phyloP scores from a whole-genome alignment of 2,797 vertebrate genomes.

The Poeciliopsis infans region DNA sequence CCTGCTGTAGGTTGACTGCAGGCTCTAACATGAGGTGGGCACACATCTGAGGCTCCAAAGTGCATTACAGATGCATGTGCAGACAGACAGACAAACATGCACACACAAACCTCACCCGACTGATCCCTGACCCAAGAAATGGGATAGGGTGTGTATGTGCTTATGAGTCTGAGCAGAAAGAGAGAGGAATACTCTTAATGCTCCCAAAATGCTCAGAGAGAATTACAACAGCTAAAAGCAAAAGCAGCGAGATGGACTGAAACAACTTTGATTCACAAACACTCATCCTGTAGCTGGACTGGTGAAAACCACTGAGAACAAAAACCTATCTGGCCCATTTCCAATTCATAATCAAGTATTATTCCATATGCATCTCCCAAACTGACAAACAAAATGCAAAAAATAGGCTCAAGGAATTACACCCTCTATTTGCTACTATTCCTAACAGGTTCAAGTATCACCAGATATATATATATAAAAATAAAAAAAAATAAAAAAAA shows the following conservation, averaged over 20 bases:
- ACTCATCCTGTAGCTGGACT: neutral
- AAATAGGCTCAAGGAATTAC: neutral
- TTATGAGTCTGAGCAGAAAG: constrained; percentile 21
- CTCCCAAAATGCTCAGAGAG: constrained; percentile 72
- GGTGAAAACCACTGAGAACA: constrained; percentile 13
- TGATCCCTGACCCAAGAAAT: constrained; percentile 74
- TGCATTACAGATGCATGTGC: constrained; percentile 57
- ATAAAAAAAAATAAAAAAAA: neutral
- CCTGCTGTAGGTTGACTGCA: constrained; percentile 76
- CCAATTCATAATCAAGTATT: neutral
- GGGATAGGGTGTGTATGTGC: constrained; percentile 25
- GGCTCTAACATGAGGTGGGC: constrained; percentile 77
- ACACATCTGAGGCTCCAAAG: constrained; percentile 76
- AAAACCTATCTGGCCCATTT: neutral
- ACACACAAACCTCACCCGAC: constrained; percentile 64
- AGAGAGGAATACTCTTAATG: constrained; percentile 24
- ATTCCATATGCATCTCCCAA: neutral
- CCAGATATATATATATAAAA: neutral
- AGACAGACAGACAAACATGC: constrained; percentile 1
- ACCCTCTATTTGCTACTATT: neutral
- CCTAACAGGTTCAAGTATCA: neutral
- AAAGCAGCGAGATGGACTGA: constrained; percentile 32
- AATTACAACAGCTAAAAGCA: constrained; percentile 63
- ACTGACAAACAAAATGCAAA: neutral
- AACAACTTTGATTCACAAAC: constrained; percentile 2